Conservation (phyloP, 2,113 vertebrate species). For the Zapornia atra region DNA sequence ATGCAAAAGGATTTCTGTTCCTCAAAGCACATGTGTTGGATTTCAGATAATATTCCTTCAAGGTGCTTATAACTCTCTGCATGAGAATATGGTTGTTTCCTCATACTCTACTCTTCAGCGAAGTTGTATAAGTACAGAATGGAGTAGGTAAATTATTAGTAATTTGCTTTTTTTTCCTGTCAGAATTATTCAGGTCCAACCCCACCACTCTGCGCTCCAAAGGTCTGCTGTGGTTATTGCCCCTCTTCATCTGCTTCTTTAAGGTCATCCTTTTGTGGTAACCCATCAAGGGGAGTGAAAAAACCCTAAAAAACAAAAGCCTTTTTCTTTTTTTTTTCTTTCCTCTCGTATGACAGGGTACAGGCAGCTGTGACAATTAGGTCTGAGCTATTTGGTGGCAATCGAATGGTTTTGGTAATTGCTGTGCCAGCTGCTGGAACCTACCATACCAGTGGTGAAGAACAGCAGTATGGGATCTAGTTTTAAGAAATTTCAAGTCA, state of each 20-base stretch:
- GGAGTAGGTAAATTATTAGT: not conserved
- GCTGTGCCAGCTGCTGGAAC: not conserved
- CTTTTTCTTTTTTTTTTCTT: not conserved
- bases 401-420: not conserved
- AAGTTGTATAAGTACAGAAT: not conserved
- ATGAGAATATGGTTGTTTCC: not conserved
- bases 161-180: not conserved
- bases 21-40: not conserved
- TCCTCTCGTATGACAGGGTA: not conserved
- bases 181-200: not conserved
- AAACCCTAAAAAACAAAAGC: not conserved
- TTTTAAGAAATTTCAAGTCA: not conserved
- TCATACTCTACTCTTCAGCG: not conserved
- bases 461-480: not conserved
- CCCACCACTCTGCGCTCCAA: not conserved
- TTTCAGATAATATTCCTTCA: not conserved
- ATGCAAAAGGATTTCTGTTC: not conserved
- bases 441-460: not conserved
- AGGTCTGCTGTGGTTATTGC: not conserved
- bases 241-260: not conserved
- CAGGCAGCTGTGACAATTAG: not conserved
- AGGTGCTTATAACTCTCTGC: not conserved
- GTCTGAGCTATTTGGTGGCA: not conserved
- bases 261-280: not conserved
- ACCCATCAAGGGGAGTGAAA: not conserved